These are phyloP conservation scores for Drosophila gaucha DNA, from an alignment of 2,888 invertebrate species.

Conservation along the genomic window DNA sequence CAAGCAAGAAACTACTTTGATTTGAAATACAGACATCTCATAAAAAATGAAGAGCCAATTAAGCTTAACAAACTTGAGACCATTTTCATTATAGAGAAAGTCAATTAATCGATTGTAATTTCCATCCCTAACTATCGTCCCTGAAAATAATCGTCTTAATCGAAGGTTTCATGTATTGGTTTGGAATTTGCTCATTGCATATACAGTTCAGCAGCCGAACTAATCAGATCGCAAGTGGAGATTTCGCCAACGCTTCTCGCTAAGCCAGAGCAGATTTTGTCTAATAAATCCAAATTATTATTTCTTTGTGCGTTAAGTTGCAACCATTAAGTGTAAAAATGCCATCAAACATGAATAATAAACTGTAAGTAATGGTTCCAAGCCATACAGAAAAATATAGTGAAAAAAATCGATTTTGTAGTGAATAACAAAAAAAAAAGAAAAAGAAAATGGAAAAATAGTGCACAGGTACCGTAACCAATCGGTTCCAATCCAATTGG, in stretches of 20 bases:
- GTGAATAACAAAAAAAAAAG: constrained; percentile 63
- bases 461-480: constrained; percentile 59
- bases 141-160: constrained; percentile 2
- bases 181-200: constrained; percentile 18
- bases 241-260: constrained; percentile 36
- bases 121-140: background rate
- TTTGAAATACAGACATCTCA: background rate
- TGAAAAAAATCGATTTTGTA: constrained; percentile 81
- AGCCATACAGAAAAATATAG: constrained; percentile 58
- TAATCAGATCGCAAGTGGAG: constrained; percentile 48
- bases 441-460: constrained; percentile 55
- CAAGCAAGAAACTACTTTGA: background rate
- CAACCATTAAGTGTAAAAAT: constrained; percentile 83
- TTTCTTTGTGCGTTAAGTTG: constrained; percentile 79
- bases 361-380: constrained; percentile 83
- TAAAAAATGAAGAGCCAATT: background rate
- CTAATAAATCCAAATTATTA: constrained; percentile 43
- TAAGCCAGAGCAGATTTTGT: constrained; percentile 36
- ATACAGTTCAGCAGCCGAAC: constrained; percentile 51
- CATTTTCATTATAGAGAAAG: background rate
- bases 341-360: constrained; percentile 85
- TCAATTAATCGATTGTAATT: background rate
- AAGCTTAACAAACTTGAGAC: background rate
- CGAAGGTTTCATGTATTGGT: constrained; percentile 27
- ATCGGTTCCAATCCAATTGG: constrained; percentile 64